Conservation (phyloP, 1,140 invertebrate species). For the Nomia melanderi region DNA sequence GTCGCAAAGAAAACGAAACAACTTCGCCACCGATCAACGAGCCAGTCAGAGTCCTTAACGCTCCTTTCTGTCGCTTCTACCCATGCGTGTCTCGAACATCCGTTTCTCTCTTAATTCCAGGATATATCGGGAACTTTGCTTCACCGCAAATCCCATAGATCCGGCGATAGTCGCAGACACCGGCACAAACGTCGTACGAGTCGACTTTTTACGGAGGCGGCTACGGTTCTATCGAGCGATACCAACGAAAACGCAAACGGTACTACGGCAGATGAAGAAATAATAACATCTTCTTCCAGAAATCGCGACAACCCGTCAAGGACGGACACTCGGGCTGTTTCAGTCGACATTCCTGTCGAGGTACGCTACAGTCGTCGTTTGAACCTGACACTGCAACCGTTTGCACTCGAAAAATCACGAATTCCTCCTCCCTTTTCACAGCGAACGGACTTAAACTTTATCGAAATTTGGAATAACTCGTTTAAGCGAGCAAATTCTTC, state of each 20-base stretch:
- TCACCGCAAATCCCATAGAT: conserved; percentile 9
- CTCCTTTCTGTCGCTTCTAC: too few species aligned
- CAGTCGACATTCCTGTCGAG: too few species aligned
- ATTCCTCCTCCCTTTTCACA: background rate
- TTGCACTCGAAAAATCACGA: background rate
- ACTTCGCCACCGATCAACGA: background rate
- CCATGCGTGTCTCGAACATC: too few species aligned
- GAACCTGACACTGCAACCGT: too few species aligned
- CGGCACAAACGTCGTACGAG: background rate
- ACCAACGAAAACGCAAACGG: too few species aligned
- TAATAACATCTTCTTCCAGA: too few species aligned
- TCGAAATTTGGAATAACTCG: conserved; percentile 20
- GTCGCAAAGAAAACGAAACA: background rate
- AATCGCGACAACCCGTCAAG: background rate
- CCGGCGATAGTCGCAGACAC: too few species aligned
- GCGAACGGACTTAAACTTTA: background rate
- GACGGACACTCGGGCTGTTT: too few species aligned
- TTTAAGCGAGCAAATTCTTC: background rate
- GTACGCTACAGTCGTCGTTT: too few species aligned
- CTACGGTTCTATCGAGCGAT: background rate
- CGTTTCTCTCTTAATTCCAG: conserved; percentile 1
- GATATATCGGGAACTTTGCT: background rate
- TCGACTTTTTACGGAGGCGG: background rate
- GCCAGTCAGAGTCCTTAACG: conserved; percentile 3
- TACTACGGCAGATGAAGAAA: too few species aligned